These are phyloP conservation scores for Mesochorus sp. DNA, from an alignment of 2,888 invertebrate genomes.

Conservation along the genomic window DNA sequence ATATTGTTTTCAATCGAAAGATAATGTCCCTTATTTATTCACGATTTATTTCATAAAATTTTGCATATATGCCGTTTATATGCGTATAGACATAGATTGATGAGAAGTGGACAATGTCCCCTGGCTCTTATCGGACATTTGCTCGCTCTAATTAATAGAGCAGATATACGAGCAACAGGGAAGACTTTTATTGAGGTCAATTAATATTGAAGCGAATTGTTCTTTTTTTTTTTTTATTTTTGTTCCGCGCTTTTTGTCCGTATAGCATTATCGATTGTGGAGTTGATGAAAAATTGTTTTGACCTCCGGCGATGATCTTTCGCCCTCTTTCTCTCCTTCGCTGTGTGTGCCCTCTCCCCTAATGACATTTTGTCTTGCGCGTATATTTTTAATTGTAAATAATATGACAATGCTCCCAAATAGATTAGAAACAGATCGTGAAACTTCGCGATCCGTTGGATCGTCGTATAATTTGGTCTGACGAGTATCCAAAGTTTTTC, in stretches of 20 bases:
- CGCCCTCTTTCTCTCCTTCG: neutral
- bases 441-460: no score
- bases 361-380: neutral
- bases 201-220: slow-evolving; percentile 23
- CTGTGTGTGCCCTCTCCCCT: no score
- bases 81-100: neutral
- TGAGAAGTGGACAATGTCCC: slow-evolving; percentile 23
- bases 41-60: no score
- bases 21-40: slow-evolving; percentile 21
- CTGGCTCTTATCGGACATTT: slow-evolving; percentile 45
- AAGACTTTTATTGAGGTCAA: slow-evolving; percentile 47
- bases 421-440: no score
- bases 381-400: no score
- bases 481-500: no score
- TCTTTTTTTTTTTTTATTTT: no score
- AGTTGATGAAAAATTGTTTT: slow-evolving; percentile 21
- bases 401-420: no score
- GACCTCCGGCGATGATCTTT: slow-evolving; percentile 14
- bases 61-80: no score
- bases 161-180: slow-evolving; percentile 15
- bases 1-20: neutral
- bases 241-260: no score
- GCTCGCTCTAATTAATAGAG: slow-evolving; percentile 50
- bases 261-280: neutral
- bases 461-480: no score